Conservation (phyloP, 2,113 vertebrate species). For the Oenanthe melanoleuca region DNA sequence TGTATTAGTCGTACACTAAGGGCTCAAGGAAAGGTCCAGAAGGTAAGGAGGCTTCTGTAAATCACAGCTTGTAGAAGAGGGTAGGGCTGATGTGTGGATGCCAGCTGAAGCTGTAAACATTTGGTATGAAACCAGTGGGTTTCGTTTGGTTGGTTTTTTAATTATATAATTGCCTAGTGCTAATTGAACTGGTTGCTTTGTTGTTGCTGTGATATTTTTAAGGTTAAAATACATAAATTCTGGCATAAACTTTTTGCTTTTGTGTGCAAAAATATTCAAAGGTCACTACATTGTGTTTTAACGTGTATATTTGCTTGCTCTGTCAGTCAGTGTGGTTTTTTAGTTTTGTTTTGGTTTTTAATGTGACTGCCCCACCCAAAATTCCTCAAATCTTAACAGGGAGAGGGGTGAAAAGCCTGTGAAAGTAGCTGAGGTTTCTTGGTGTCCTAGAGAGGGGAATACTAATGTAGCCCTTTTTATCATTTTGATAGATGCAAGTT, state of each 20-base stretch:
- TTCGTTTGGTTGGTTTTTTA: not conserved
- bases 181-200: not conserved
- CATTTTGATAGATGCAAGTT: not conserved
- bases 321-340: not conserved
- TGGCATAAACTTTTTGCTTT: not conserved
- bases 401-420: not conserved
- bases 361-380: not conserved
- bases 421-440: not conserved
- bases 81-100: fast-evolving
- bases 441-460: not conserved
- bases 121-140: not conserved
- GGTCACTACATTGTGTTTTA: not conserved
- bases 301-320: not conserved
- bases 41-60: not conserved
- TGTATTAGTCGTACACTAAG: not conserved
- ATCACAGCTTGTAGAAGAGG: not conserved
- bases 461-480: not conserved
- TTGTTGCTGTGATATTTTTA: not conserved
- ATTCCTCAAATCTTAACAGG: constrained; percentile 20
- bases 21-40: not conserved
- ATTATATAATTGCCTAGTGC: not conserved
- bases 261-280: not conserved
- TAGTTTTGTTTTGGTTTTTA: not conserved
- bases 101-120: not conserved
- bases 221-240: not conserved